Base-by-base conservation (phyloP, 2,113 vertebrate species). In the Hippoglossus stenolepis region DNA sequence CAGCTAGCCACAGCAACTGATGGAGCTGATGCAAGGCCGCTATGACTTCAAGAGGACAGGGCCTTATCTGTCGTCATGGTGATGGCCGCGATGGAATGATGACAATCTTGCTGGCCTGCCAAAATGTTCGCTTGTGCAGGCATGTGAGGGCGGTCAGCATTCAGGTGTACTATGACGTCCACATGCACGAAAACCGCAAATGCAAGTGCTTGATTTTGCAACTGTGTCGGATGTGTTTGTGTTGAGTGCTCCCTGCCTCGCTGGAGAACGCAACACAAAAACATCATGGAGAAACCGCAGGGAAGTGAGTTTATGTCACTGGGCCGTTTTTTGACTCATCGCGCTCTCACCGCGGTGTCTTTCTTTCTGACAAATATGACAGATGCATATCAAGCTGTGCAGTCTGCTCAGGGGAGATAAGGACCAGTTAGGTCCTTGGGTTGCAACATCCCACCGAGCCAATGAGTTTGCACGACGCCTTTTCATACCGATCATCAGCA, bases 361-460 rank as follows among this genome's bases (percentile, higher is more conserved):
- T 93, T 92, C 92, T 94, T 93, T 94, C 91, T 84, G 87, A 94
- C 92, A 91, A 91, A 93, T 94, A 94, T 94, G 92, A 92, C 92
- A 94, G 94, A 95, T 95, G 89, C 91, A 93, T 95, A 95, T 95
- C 94, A 93, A 84, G 75, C 89, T 84, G 81, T 87, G 90, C 91
- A 91, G 93, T 90, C 93, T 95, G 93, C 91, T 93, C 80, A 70
- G 70, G 77, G 77, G 80, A 93, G 94, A 95, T 95, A 95, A 94
- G 94, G 82, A 85, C 90, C 85, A 83, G 89, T 92, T 87, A 90
- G 93, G 92, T 93, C 90, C 93, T 91, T 82, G 93, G 87, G 93
- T 94, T 95, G 94, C 94, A 93, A 94, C 94, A 94, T 95, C 93
- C 89, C 87, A 88, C 90, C 76, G 90, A 90, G 91, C 93, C 90